Percentiles rank a stretch among this genome's conserved stretches.
Conservation (phyloP, 2,888 invertebrate genomes). For the Leptinotarsa rubiginosa region DNA sequence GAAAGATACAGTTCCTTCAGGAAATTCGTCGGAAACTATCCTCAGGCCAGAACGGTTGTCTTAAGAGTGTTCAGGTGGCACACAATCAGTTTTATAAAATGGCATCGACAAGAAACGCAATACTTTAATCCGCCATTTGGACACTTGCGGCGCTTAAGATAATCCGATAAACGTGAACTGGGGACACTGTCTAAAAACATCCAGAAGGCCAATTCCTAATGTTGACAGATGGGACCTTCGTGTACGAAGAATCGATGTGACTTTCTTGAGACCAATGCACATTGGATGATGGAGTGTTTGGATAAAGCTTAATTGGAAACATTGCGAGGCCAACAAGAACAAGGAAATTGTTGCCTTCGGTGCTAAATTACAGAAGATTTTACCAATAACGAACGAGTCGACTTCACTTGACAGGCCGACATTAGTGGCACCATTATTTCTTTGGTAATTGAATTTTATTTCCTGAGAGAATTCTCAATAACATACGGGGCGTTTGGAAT, state of each 20-base stretch:
- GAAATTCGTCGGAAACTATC: neutral
- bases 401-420: slow-evolving; percentile 3
- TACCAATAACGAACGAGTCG: slow-evolving; percentile 26
- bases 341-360: slow-evolving; percentile 31
- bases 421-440: neutral
- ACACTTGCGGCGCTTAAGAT: slow-evolving; percentile 47
- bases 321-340: slow-evolving; percentile 5
- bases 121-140: slow-evolving; percentile 43
- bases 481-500: neutral
- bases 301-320: slow-evolving; percentile 37
- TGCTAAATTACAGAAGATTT: slow-evolving; percentile 27
- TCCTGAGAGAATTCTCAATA: neutral
- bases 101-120: slow-evolving; percentile 32
- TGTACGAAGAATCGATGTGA: slow-evolving; percentile 28
- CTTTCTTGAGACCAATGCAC: slow-evolving; percentile 24
- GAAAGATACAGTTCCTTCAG: neutral
- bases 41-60: neutral
- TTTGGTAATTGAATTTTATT: neutral
- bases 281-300: slow-evolving; percentile 31
- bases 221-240: slow-evolving; percentile 34
- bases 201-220: slow-evolving; percentile 37
- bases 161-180: slow-evolving; percentile 48
- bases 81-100: slow-evolving; percentile 38
- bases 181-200: slow-evolving; percentile 34
- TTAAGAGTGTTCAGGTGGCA: slow-evolving; percentile 34